These are phyloP conservation scores for Homalodisca vitripennis DNA, from an alignment of 1,140 invertebrate genomes.

Conservation along the genomic window DNA sequence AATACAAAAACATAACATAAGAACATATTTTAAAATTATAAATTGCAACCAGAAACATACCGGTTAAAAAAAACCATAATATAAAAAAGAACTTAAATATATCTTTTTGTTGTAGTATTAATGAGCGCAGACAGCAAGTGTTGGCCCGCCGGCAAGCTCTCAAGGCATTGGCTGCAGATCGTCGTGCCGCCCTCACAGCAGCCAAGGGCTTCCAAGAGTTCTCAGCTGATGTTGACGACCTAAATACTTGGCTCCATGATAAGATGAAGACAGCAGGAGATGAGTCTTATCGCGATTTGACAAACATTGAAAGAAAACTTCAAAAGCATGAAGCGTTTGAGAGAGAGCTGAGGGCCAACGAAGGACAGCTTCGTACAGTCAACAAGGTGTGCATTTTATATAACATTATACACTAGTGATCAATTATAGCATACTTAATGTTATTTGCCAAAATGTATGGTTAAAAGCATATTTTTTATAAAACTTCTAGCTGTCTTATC, in stretches of 20 bases:
- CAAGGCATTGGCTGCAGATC: constrained; percentile 68
- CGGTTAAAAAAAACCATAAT: not conserved
- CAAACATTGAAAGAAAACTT: constrained; percentile 88
- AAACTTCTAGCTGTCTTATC: too few relatives aligned
- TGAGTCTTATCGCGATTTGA: constrained; percentile 89
- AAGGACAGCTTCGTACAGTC: constrained; percentile 80
- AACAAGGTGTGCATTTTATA: too few relatives aligned
- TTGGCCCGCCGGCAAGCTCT: constrained; percentile 68
- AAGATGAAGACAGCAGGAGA: constrained; percentile 90
- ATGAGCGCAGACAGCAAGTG: constrained; percentile 73
- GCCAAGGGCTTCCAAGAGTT: constrained; percentile 84
- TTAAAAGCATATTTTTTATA: too few relatives aligned
- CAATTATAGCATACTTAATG: too few relatives aligned
- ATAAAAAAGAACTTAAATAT: not conserved
- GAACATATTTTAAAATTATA: too few relatives aligned
- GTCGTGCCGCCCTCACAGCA: constrained; percentile 70
- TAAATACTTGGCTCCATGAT: constrained; percentile 86
- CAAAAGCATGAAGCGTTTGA: constrained; percentile 99
- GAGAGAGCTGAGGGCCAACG: constrained; percentile 88
- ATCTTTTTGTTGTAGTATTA: constrained; percentile 56
- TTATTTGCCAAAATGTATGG: too few relatives aligned
- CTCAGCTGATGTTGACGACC: constrained; percentile 83
- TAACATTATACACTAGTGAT: too few relatives aligned
- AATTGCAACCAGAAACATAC: not conserved
- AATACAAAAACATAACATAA: too few relatives aligned